Evolutionary conservation across 2,888 invertebrate genomes (phyloP).

Genomic region (Yponomeuta evonymella): DNA sequence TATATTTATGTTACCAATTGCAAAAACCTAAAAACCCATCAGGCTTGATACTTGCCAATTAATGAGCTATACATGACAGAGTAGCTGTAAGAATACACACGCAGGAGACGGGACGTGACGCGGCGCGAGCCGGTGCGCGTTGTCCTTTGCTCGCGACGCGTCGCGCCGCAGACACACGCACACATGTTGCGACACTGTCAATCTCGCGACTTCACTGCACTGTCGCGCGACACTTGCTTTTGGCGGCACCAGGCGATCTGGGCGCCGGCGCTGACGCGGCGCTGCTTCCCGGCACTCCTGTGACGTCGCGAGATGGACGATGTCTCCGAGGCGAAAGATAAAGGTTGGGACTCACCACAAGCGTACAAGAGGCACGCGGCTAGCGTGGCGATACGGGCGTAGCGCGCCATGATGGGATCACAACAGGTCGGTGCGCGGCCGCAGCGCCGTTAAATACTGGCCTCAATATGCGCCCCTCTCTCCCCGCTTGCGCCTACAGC

Average conservation of each 20-base stretch:
- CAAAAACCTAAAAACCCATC: constrained; percentile 19
- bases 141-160: constrained; percentile 47
- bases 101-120: constrained; percentile 26
- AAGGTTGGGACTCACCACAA: constrained; percentile 75
- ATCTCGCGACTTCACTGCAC: constrained; percentile 49
- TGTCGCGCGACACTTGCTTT: constrained; percentile 12
- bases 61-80: background rate
- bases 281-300: constrained; percentile 47
- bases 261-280: constrained; percentile 3
- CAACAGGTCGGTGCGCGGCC: constrained; percentile 75
- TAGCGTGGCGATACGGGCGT: constrained; percentile 75
- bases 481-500: constrained; percentile 68
- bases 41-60: constrained; percentile 42
- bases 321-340: constrained; percentile 64
- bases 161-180: constrained; percentile 33
- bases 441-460: constrained; percentile 74
- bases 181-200: constrained; percentile 46
- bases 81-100: background rate
- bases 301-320: constrained; percentile 69
- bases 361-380: constrained; percentile 74
- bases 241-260: constrained; percentile 40
- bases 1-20: constrained; percentile 26
- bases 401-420: constrained; percentile 77
- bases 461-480: constrained; percentile 74
- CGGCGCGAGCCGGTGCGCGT: constrained; percentile 26